Conservation (phyloP, 2,888 invertebrate species). For the Anagyrus pseudococci region DNA sequence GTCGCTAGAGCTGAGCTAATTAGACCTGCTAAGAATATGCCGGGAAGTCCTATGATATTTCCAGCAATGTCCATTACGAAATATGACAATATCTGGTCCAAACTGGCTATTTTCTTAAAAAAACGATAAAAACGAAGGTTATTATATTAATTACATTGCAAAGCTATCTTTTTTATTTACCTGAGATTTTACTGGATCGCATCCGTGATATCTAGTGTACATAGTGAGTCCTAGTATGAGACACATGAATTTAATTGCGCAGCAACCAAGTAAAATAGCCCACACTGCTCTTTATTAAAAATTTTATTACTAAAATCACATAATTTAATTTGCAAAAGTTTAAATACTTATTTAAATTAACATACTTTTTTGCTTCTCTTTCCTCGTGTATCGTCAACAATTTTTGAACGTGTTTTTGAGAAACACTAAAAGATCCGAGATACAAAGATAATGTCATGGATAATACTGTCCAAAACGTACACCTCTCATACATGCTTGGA, state of each 20-base stretch:
- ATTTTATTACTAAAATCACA: neutral
- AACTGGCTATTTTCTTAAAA: conserved; percentile 46
- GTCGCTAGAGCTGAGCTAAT: conserved; percentile 77
- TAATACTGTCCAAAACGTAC: conserved; percentile 68
- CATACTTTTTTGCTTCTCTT: conserved; percentile 64
- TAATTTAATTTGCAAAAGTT: neutral
- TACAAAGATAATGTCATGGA: conserved; percentile 63
- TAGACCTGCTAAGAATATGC: conserved; percentile 77
- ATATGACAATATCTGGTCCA: conserved; percentile 71
- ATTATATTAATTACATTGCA: neutral
- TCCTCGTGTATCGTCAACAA: conserved; percentile 69
- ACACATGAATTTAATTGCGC: conserved; percentile 66
- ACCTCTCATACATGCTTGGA: conserved; percentile 67
- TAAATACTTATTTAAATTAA: neutral
- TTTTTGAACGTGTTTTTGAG: conserved; percentile 69
- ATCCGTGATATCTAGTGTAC: conserved; percentile 70
- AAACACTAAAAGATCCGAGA: conserved; percentile 66
- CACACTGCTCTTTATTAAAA: conserved; percentile 54
- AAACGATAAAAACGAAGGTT: neutral
- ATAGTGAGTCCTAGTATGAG: conserved; percentile 69
- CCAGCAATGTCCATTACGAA: conserved; percentile 74
- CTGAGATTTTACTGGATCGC: conserved; percentile 69
- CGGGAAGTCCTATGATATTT: conserved; percentile 75
- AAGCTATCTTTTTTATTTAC: conserved; percentile 42
- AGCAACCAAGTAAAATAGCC: conserved; percentile 63